Conservation (phyloP, 1,140 invertebrate species). For the Leucophenga varia region DNA sequence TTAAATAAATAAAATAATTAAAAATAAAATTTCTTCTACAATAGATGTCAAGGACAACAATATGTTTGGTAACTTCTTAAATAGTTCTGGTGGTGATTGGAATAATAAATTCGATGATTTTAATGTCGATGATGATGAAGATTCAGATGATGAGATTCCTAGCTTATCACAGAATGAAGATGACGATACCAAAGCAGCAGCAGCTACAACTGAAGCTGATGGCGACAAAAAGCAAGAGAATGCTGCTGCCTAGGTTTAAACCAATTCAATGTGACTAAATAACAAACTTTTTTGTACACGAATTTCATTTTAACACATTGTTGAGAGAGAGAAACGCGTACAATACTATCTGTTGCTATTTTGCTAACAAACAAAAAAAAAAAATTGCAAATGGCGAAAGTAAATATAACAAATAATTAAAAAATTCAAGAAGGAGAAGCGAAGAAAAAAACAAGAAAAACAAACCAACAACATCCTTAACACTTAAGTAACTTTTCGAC, state of each 20-base stretch:
- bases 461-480: no score
- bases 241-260: conserved; percentile 31
- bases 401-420: no score
- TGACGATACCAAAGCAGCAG: conserved; percentile 24
- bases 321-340: no score
- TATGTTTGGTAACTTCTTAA: conserved; percentile 34
- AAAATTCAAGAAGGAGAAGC: no score
- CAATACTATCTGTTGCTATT: no score
- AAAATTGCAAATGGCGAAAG: no score
- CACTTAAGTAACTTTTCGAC: no score
- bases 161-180: conserved; percentile 50
- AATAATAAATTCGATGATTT: conserved; percentile 50
- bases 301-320: no score
- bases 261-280: no score
- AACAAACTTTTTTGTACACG: no score
- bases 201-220: conserved; percentile 27
- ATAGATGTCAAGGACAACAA: conserved; percentile 33
- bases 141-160: conserved; percentile 50
- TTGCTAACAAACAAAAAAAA: no score
- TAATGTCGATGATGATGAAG: conserved; percentile 40
- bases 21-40: neutral
- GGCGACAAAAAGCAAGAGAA: conserved; percentile 36
- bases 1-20: neutral
- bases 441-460: no score
- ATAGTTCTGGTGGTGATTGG: conserved; percentile 33